Conservation (phyloP, 2,797 vertebrate species). For the Falco cherrug region DNA sequence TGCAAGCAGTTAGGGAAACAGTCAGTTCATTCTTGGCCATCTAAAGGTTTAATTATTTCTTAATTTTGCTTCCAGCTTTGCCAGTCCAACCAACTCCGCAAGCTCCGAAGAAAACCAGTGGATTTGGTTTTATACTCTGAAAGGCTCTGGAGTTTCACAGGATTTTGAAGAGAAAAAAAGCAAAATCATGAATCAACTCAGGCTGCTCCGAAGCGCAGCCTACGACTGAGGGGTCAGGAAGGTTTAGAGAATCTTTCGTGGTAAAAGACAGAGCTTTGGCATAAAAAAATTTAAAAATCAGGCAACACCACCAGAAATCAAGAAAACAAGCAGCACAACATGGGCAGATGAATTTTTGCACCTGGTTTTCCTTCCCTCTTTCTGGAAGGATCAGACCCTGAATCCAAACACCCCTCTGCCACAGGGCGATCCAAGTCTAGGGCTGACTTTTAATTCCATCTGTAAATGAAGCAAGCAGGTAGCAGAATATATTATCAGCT, state of each 20-base stretch:
- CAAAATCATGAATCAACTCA: neutral
- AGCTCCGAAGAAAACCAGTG: neutral
- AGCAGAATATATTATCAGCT: neutral
- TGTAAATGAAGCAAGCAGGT: neutral
- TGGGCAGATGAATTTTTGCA: accelerated
- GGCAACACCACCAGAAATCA: neutral
- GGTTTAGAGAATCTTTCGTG: neutral
- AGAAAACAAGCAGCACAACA: neutral
- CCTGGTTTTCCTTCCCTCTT: neutral
- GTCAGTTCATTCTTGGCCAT: neutral
- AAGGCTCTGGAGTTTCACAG: neutral
- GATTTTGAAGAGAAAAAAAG: neutral
- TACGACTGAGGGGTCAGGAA: neutral
- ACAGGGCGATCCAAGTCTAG: neutral
- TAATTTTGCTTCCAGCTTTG: neutral
- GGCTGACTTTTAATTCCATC: neutral
- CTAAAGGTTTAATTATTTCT: neutral
- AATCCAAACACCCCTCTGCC: neutral
- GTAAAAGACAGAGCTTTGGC: neutral
- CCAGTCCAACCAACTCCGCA: neutral
- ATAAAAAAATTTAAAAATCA: neutral
- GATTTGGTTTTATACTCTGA: neutral
- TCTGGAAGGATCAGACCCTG: too few species aligned
- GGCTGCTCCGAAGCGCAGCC: neutral
- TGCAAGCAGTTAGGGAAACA: neutral